These are phyloP conservation scores for Tarsius wallacei DNA, from an alignment of 2,797 vertebrate species.

Conservation along the genomic window DNA sequence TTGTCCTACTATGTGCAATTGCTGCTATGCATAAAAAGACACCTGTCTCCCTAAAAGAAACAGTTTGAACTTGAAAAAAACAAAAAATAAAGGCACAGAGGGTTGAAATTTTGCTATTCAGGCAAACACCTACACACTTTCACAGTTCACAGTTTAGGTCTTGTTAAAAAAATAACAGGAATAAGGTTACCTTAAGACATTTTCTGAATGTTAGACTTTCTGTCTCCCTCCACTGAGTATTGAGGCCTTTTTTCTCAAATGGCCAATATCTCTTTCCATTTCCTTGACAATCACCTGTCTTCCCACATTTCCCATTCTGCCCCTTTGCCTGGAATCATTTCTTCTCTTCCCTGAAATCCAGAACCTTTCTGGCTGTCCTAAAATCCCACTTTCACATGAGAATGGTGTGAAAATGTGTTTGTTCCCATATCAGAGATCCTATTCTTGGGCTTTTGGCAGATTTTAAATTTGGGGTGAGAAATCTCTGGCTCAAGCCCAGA, in stretches of 20 bases:
- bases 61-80: slow-evolving; percentile 73
- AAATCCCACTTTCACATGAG: not conserved
- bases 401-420: not conserved
- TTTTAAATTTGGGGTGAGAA: slow-evolving; percentile 54
- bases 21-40: slow-evolving; percentile 63
- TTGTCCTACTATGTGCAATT: slow-evolving; percentile 20
- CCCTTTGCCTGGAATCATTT: not conserved
- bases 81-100: slow-evolving; percentile 54
- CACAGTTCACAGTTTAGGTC: not conserved
- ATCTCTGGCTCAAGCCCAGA: slow-evolving; percentile 51
- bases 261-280: not conserved
- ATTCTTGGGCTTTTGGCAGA: not conserved
- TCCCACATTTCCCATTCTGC: not conserved
- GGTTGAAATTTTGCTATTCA: slow-evolving; percentile 30
- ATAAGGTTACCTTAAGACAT: slow-evolving; percentile 56
- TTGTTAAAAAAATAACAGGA: not conserved
- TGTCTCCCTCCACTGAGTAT: not conserved
- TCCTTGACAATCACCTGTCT: not conserved
- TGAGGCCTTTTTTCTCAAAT: not conserved
- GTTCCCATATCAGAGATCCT: not conserved
- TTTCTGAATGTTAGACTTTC: slow-evolving; percentile 57
- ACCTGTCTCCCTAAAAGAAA: slow-evolving; percentile 77
- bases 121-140: slow-evolving; percentile 26
- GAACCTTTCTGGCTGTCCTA: not conserved
- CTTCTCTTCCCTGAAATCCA: not conserved